phyloP scores from a whole-genome alignment of 2,888 invertebrate genomes.

The Amaurobius ferox region DNA sequence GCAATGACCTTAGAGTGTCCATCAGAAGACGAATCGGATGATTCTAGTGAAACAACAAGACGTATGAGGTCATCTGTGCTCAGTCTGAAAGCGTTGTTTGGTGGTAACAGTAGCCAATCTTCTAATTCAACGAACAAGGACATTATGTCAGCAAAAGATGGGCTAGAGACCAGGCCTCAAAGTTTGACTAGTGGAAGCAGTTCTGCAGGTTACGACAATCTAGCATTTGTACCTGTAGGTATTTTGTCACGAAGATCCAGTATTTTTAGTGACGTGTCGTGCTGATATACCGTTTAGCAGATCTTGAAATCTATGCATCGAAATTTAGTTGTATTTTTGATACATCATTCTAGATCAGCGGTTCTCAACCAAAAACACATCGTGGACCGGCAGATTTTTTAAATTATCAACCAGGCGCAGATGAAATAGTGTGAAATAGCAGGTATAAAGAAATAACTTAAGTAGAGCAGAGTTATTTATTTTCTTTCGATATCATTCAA shows the following conservation, averaged over 20 bases:
- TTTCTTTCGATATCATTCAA: too few relatives aligned
- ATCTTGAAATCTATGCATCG: too few relatives aligned
- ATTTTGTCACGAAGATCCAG: constrained; percentile 47
- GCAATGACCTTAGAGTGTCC: background rate
- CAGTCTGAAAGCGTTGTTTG: constrained; percentile 33
- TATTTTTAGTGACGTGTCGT: constrained; percentile 57
- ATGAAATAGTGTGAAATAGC: too few relatives aligned
- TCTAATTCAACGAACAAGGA: constrained; percentile 34
- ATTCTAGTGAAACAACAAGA: constrained; percentile 34
- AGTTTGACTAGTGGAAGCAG: constrained; percentile 48
- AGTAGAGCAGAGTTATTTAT: too few relatives aligned
- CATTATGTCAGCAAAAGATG: constrained; percentile 24
- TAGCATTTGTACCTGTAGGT: constrained; percentile 50
- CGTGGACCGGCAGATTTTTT: too few relatives aligned
- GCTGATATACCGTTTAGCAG: constrained; percentile 28
- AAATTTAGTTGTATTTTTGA: too few relatives aligned
- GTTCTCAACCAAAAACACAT: too few relatives aligned
- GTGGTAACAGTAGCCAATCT: constrained; percentile 36
- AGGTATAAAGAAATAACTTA: too few relatives aligned
- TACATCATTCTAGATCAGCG: too few relatives aligned
- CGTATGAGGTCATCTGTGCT: constrained; percentile 32
- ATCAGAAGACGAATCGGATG: constrained; percentile 39
- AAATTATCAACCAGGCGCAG: too few relatives aligned
- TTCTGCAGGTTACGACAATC: constrained; percentile 57
- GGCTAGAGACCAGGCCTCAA: background rate